Percentiles rank a stretch among this genome's conserved stretches.
Conservation (phyloP, 2,888 invertebrate species). For the Clivina fossor region DNA sequence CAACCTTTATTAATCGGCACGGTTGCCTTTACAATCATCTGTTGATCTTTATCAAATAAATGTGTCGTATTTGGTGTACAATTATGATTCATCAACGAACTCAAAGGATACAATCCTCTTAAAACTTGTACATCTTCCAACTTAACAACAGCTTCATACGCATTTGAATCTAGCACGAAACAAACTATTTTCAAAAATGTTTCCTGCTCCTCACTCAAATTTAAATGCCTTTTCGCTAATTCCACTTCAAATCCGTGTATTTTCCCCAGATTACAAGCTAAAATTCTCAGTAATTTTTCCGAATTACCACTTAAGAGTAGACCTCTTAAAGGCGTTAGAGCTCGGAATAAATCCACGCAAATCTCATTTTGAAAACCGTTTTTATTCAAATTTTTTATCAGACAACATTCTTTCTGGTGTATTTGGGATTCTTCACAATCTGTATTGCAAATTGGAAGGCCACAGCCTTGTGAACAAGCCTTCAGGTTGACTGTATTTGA, state of each 20-base stretch:
- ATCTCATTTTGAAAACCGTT: slow-evolving; percentile 52
- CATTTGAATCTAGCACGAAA: slow-evolving; percentile 66
- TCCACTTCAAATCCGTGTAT: slow-evolving; percentile 62
- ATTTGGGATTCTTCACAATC: slow-evolving; percentile 61
- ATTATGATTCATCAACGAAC: slow-evolving; percentile 68
- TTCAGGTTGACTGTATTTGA: slow-evolving; percentile 53
- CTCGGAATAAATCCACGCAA: slow-evolving; percentile 51
- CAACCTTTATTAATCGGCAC: slow-evolving; percentile 60
- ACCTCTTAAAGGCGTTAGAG: slow-evolving; percentile 53
- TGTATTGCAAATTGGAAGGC: slow-evolving; percentile 68
- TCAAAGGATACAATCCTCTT: slow-evolving; percentile 68
- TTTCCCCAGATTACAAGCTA: slow-evolving; percentile 59
- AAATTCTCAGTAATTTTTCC: slow-evolving; percentile 55
- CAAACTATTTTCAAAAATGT: slow-evolving; percentile 62
- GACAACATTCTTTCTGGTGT: slow-evolving; percentile 67
- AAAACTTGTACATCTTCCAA: slow-evolving; percentile 54
- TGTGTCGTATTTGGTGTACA: slow-evolving; percentile 70
- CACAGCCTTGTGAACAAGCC: slow-evolving; percentile 65
- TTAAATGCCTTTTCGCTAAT: slow-evolving; percentile 56
- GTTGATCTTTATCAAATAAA: slow-evolving; percentile 59
- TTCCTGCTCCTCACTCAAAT: slow-evolving; percentile 60
- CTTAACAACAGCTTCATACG: slow-evolving; percentile 61
- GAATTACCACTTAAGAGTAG: slow-evolving; percentile 53
- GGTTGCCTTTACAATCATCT: slow-evolving; percentile 64
- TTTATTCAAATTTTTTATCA: slow-evolving; percentile 60